Conservation (phyloP, 2,797 vertebrate genomes). For the Spondyliosoma cantharus region DNA sequence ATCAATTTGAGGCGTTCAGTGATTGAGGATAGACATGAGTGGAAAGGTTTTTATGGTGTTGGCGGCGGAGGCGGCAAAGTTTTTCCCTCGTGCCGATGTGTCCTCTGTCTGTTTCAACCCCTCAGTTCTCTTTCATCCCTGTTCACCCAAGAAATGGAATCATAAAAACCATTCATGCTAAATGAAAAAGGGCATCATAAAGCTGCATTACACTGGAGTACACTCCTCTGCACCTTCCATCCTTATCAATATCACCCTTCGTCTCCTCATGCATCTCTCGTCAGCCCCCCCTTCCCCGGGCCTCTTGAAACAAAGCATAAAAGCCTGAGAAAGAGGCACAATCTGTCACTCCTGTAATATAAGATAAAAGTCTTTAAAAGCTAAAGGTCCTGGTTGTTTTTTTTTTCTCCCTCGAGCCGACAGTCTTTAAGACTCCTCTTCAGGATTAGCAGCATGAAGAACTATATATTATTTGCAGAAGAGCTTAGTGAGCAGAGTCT, state of each 20-base stretch:
- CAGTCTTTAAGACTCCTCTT: constrained; percentile 82
- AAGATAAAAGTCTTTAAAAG: constrained; percentile 88
- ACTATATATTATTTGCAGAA: constrained; percentile 93
- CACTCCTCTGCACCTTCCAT: constrained; percentile 81
- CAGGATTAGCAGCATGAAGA: constrained; percentile 98
- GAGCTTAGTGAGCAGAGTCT: constrained; percentile 97
- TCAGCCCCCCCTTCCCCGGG: constrained; percentile 43
- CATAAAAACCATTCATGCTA: constrained; percentile 85
- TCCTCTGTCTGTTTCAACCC: constrained; percentile 69
- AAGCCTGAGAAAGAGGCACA: constrained; percentile 83
- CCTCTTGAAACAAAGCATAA: constrained; percentile 83
- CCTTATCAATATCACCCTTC: constrained; percentile 82
- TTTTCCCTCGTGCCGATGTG: constrained; percentile 51
- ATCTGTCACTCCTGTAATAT: constrained; percentile 85
- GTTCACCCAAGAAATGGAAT: constrained; percentile 83
- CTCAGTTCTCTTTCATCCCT: constrained; percentile 72
- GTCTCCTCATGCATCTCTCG: constrained; percentile 68
- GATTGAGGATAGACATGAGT: constrained; percentile 17
- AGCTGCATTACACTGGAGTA: constrained; percentile 81
- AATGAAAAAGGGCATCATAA: constrained; percentile 87
- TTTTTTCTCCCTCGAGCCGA: constrained; percentile 55
- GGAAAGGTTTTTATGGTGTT: constrained; percentile 26
- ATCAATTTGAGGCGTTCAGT: constrained; percentile 37
- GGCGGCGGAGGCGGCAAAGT: constrained; percentile 31
- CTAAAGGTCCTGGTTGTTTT: constrained; percentile 76